Conservation (phyloP, 2,797 vertebrate genomes). For the Acropternis orthonyx region DNA sequence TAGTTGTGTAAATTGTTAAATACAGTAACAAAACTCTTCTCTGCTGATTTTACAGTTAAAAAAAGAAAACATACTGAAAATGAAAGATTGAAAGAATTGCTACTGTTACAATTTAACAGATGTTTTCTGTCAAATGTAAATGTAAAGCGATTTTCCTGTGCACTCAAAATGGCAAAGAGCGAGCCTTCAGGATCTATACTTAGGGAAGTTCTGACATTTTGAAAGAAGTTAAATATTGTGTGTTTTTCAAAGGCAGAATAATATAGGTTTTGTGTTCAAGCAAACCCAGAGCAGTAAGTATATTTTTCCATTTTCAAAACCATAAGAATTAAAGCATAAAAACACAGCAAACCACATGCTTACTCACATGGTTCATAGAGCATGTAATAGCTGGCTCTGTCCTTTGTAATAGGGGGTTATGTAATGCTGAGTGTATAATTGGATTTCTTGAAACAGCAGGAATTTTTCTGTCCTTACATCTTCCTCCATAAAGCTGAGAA, state of each 20-base stretch:
- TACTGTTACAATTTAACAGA: not conserved
- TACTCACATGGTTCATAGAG: conserved; percentile 12
- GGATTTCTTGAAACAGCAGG: conserved; percentile 15
- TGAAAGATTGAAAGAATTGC: not conserved
- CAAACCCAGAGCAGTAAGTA: not conserved
- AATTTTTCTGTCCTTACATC: conserved; percentile 3
- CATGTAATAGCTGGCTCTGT: conserved; percentile 40
- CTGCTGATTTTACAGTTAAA: not conserved
- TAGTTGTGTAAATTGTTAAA: not conserved
- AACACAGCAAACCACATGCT: conserved; percentile 46
- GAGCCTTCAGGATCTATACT: not conserved
- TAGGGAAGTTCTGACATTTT: not conserved
- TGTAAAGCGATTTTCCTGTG: not conserved
- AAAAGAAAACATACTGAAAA: not conserved
- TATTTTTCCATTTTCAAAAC: conserved; percentile 42
- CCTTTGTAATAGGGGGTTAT: conserved; percentile 3
- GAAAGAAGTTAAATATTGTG: not conserved
- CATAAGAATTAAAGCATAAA: conserved; percentile 5
- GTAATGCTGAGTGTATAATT: not conserved
- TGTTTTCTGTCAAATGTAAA: not conserved
- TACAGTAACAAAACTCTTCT: not conserved
- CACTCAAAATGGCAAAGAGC: not conserved
- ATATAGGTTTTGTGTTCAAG: not conserved
- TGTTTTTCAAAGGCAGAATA: not conserved
- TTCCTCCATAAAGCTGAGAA: not conserved